Percentiles rank a stretch among this genome's conserved stretches.
phyloP scores from a whole-genome alignment of 2,113 vertebrate species.

The Callocephalon fimbriatum region DNA sequence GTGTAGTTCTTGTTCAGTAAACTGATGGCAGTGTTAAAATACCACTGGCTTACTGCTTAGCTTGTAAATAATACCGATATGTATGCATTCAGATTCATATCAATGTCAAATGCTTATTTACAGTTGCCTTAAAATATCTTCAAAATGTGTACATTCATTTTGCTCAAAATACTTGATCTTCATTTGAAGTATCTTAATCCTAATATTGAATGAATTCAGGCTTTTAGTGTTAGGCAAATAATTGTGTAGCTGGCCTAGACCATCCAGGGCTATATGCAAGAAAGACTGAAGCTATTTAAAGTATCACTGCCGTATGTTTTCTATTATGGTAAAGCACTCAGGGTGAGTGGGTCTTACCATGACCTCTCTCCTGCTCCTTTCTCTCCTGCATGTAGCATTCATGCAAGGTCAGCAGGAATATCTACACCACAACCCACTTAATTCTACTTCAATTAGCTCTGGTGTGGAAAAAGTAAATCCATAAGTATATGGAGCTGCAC shows the following conservation, averaged over 20 bases:
- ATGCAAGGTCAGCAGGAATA: neutral
- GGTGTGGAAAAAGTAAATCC: neutral
- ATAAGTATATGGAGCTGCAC: rapidly evolving
- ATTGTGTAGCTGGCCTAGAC: neutral
- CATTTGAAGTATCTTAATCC: neutral
- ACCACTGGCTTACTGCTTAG: neutral
- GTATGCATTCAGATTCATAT: neutral
- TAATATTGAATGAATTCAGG: neutral
- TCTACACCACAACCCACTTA: neutral
- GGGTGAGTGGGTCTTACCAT: neutral
- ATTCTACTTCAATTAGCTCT: neutral
- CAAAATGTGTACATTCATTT: neutral
- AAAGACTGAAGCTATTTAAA: neutral
- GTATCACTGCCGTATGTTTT: neutral
- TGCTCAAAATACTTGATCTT: neutral
- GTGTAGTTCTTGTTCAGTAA: neutral
- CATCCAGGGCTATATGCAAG: neutral
- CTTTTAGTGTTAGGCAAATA: neutral
- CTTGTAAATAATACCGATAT: neutral
- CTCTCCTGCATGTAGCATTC: neutral
- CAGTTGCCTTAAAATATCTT: neutral
- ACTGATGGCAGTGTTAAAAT: neutral
- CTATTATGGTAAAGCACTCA: neutral
- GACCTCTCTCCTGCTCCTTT: neutral
- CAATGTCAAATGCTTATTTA: neutral